Percentiles rank a stretch among this genome's conserved stretches.
Conservation (phyloP, 2,113 vertebrate genomes). For the Coptodon bakossiorum region DNA sequence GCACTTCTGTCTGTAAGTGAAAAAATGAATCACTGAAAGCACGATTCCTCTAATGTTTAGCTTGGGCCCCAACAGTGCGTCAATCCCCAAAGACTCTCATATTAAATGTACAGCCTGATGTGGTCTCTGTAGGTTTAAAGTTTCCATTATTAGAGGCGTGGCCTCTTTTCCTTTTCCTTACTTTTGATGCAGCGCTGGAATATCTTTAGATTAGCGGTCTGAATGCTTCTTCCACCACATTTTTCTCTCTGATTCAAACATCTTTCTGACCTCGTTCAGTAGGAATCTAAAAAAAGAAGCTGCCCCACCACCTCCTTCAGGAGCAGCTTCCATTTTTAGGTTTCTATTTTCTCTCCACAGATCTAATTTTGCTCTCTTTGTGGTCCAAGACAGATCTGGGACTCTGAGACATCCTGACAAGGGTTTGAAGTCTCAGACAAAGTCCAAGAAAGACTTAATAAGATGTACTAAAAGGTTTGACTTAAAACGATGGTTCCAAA, state of each 20-base stretch:
- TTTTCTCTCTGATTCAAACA: neutral
- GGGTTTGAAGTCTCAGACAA: neutral
- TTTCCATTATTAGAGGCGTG: neutral
- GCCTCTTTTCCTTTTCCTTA: neutral
- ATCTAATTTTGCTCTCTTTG: neutral
- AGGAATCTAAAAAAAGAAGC: neutral
- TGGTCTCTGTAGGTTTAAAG: neutral
- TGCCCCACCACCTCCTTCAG: neutral
- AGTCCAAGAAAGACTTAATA: neutral
- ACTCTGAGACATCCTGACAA: neutral
- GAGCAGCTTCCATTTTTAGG: constrained; percentile 24
- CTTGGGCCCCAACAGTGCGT: neutral
- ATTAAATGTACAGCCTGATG: neutral
- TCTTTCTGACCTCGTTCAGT: neutral
- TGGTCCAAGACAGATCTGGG: constrained; percentile 1
- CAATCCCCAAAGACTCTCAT: neutral
- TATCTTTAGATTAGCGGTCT: neutral
- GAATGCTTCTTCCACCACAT: neutral
- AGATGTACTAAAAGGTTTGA: neutral
- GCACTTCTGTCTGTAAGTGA: neutral
- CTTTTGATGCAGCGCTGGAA: neutral
- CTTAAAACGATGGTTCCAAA: neutral
- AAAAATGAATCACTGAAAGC: neutral
- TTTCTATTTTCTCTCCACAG: constrained; percentile 23
- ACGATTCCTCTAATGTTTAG: neutral